These are phyloP conservation scores for Ryuthela nishihirai DNA, from an alignment of 2,888 invertebrate genomes.

Conservation along the genomic window DNA sequence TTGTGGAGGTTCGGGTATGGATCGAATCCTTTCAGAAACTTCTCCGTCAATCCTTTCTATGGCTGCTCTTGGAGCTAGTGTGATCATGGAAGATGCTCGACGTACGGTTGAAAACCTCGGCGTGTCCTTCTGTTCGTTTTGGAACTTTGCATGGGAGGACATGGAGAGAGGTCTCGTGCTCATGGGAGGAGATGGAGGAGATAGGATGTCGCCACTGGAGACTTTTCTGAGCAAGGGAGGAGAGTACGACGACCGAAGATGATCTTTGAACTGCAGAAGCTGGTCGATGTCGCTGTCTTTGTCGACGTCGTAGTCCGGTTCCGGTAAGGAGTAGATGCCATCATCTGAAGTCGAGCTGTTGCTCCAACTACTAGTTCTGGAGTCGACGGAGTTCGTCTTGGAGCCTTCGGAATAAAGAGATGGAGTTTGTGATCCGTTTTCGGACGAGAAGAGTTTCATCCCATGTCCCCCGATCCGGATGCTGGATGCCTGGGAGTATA, in stretches of 20 bases:
- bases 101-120: slow-evolving; percentile 20
- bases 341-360: slow-evolving; percentile 30
- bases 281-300: slow-evolving; percentile 16
- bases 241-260: slow-evolving; percentile 10
- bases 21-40: slow-evolving; percentile 3
- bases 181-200: too few relatives aligned
- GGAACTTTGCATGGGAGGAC: neutral
- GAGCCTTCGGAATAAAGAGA: slow-evolving; percentile 26
- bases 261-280: slow-evolving; percentile 17
- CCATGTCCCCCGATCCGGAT: slow-evolving; percentile 38
- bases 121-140: neutral
- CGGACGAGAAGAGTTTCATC: slow-evolving; percentile 18
- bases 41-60: slow-evolving; percentile 6
- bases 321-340: slow-evolving; percentile 34
- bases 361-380: slow-evolving; percentile 29
- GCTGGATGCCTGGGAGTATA: slow-evolving; percentile 33
- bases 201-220: slow-evolving; percentile 17
- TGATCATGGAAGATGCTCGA: slow-evolving; percentile 25
- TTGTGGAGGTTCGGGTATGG: slow-evolving; percentile 15
- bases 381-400: slow-evolving; percentile 29
- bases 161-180: slow-evolving; percentile 1
- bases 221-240: slow-evolving; percentile 19
- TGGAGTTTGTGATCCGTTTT: slow-evolving; percentile 14
- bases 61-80: slow-evolving; percentile 5
- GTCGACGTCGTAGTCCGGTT: slow-evolving; percentile 39